A percentile compares a stretch with the other conserved stretches of the same genome.
These are phyloP conservation scores for Apeira syringaria DNA, from an alignment of 2,888 invertebrate species.

Conservation along the genomic window DNA sequence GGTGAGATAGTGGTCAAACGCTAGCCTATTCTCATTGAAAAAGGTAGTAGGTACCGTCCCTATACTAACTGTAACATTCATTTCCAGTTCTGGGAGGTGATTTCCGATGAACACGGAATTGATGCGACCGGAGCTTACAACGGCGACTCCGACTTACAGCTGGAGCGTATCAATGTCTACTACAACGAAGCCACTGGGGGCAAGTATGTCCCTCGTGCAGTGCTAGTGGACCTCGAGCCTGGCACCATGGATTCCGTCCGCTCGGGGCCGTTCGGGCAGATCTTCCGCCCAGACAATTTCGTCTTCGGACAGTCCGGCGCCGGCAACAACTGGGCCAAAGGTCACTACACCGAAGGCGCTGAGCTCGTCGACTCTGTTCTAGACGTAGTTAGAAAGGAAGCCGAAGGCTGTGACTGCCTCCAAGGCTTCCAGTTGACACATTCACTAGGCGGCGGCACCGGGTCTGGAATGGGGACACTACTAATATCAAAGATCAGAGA, in stretches of 20 bases:
- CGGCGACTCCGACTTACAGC: conserved; percentile 88
- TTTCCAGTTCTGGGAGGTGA: conserved; percentile 72
- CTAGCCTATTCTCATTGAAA: too few species aligned
- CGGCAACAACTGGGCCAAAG: conserved; percentile 85
- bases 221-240: conserved; percentile 70
- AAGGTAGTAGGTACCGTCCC: background rate
- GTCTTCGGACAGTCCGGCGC: conserved; percentile 85
- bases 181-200: conserved; percentile 87
- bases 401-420: conserved; percentile 87
- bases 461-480: conserved; percentile 89
- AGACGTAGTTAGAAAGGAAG: conserved; percentile 83
- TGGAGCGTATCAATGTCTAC: conserved; percentile 90
- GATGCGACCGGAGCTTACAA: conserved; percentile 76
- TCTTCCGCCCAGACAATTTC: conserved; percentile 90
- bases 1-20: too few species aligned
- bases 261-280: conserved; percentile 86
- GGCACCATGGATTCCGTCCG: conserved; percentile 87
- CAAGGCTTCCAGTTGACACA: conserved; percentile 86
- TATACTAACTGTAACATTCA: background rate
- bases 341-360: conserved; percentile 88
- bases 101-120: conserved; percentile 70
- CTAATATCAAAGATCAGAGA: conserved; percentile 88
- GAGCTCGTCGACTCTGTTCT: conserved; percentile 85
- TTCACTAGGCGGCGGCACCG: conserved; percentile 90
- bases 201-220: conserved; percentile 68